These are phyloP conservation scores for Alcis repandata DNA, from an alignment of 2,888 invertebrate genomes.

Conservation along the genomic window DNA sequence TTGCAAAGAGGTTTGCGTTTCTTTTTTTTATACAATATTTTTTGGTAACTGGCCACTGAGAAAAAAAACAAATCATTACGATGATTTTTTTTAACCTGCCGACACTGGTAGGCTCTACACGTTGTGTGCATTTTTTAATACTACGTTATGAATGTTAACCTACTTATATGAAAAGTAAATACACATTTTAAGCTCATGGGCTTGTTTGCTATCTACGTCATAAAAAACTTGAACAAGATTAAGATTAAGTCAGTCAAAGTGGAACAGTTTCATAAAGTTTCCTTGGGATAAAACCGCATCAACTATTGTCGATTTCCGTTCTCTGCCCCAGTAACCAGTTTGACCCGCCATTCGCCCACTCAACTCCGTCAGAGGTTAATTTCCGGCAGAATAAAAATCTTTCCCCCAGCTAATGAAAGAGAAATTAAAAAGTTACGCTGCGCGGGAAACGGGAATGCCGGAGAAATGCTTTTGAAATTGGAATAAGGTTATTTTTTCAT, in stretches of 20 bases:
- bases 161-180: too few species aligned
- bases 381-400: slow-evolving; percentile 51
- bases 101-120: too few species aligned
- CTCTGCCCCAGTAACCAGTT: slow-evolving; percentile 27
- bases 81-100: too few species aligned
- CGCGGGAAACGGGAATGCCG: slow-evolving; percentile 25
- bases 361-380: slow-evolving; percentile 45
- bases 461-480: slow-evolving; percentile 23
- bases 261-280: slow-evolving; percentile 3
- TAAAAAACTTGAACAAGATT: too few species aligned
- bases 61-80: too few species aligned
- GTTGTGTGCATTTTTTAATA: too few species aligned
- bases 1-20: too few species aligned
- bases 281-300: slow-evolving; percentile 13
- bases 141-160: too few species aligned
- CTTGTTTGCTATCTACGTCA: too few species aligned
- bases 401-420: slow-evolving; percentile 43
- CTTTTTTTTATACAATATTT: too few species aligned
- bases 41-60: too few species aligned
- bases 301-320: slow-evolving; percentile 27
- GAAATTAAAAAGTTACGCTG: slow-evolving; percentile 47
- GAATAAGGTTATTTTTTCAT: slow-evolving; percentile 9
- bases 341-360: slow-evolving; percentile 34
- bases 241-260: not conserved
- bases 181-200: too few species aligned